phyloP scores from a whole-genome alignment of 2,113 vertebrate genomes.

The Porphyrio hochstetteri region DNA sequence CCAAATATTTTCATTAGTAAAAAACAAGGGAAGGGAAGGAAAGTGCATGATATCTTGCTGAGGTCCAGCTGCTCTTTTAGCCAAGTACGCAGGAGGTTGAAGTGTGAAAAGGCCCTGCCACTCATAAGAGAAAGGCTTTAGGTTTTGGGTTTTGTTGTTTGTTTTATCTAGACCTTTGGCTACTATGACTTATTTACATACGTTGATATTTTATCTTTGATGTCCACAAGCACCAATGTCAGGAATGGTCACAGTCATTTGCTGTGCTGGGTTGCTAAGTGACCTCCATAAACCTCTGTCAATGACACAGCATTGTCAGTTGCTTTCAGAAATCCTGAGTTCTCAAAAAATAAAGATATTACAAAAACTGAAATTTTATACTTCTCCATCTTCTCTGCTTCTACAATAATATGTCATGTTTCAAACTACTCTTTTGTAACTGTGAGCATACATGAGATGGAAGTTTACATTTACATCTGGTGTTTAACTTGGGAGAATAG shows the following conservation, averaged over 20 bases:
- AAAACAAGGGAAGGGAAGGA: conserved; percentile 10
- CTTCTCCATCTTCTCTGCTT: not conserved
- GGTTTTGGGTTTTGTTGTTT: not conserved
- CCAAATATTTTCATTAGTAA: conserved; percentile 63
- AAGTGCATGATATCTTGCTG: not conserved
- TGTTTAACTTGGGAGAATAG: not conserved
- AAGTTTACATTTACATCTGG: not conserved
- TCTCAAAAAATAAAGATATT: not conserved
- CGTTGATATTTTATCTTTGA: conserved; percentile 24
- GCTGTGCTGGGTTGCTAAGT: not conserved
- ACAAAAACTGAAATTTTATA: not conserved
- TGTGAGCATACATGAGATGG: not conserved
- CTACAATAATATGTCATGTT: not conserved
- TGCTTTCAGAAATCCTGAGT: not conserved
- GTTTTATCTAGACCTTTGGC: not conserved
- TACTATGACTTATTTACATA: conserved; percentile 10
- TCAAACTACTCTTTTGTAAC: not conserved
- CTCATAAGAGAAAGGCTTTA: not conserved
- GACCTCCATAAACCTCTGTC: not conserved
- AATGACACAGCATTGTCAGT: not conserved
- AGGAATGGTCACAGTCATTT: not conserved
- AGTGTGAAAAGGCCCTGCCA: not conserved
- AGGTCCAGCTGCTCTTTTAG: not conserved
- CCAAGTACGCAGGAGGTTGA: not conserved
- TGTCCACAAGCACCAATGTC: not conserved